Evolutionary conservation across 2,888 invertebrate genomes (phyloP).

Genomic region (Rhogogaster chlorosoma): DNA sequence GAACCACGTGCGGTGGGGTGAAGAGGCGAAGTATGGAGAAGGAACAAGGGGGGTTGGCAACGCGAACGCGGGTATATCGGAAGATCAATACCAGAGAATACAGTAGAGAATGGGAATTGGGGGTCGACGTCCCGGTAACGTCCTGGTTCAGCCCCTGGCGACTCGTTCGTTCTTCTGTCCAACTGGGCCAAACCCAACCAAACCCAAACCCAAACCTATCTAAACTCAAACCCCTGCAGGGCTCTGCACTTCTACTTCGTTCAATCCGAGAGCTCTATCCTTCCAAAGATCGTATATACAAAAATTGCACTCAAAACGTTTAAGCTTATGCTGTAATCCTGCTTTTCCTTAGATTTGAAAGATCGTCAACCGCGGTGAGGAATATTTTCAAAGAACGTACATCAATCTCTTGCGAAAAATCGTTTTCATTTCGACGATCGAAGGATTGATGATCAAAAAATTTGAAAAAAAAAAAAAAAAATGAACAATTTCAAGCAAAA

Average conservation of each 20-base stretch:
- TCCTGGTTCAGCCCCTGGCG: constrained; percentile 43
- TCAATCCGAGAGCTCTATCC: background rate
- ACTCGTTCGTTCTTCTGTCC: constrained; percentile 29
- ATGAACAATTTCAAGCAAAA: too few relatives aligned
- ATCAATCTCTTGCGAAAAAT: too few relatives aligned
- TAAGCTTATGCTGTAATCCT: too few relatives aligned
- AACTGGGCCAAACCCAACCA: constrained; percentile 50
- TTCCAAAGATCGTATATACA: background rate
- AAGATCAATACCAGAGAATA: constrained; percentile 48
- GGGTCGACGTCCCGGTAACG: constrained; percentile 51
- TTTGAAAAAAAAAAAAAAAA: too few relatives aligned
- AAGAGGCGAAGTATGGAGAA: background rate
- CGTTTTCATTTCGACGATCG: too few relatives aligned
- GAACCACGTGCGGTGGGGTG: constrained; percentile 13
- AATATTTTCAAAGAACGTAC: too few relatives aligned
- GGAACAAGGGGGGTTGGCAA: constrained; percentile 29
- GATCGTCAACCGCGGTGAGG: too few relatives aligned
- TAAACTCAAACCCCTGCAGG: background rate
- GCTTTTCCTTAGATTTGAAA: too few relatives aligned
- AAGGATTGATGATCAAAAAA: too few relatives aligned
- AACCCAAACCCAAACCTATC: background rate
- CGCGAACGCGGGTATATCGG: constrained; percentile 33
- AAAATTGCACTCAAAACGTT: background rate
- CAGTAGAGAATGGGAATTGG: constrained; percentile 49
- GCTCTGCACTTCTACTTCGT: background rate